Evolutionary conservation across 2,113 vertebrate genomes (phyloP).

Genomic region (Apodemus sylvaticus): DNA sequence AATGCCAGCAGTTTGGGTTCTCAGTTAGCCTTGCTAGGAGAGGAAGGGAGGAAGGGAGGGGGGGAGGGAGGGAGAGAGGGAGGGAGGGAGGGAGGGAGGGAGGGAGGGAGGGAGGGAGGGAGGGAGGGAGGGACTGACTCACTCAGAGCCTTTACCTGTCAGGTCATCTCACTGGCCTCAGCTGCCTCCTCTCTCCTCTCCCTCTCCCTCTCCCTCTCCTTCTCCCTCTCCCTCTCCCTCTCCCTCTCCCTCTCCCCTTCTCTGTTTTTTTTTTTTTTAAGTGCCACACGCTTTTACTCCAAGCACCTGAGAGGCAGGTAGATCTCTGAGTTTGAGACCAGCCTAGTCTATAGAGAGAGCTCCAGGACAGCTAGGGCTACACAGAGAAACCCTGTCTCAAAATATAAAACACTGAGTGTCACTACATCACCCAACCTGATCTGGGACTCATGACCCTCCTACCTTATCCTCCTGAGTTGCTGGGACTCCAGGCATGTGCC

Average conservation of each 20-base stretch:
- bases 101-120: constrained; percentile 55
- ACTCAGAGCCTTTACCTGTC: background rate
- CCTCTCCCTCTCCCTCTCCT: background rate
- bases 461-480: background rate
- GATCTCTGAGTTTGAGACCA: background rate
- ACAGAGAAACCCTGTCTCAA: background rate
- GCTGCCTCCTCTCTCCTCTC: background rate
- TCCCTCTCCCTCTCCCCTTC: background rate
- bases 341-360: background rate
- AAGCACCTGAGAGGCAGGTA: background rate
- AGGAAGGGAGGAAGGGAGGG: constrained; percentile 54
- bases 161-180: constrained; percentile 42
- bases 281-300: background rate
- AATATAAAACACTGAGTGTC: background rate
- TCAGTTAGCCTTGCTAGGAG: constrained; percentile 55
- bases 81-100: constrained; percentile 55
- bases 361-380: background rate
- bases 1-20: constrained; percentile 26
- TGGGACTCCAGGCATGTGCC: background rate
- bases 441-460: background rate
- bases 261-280: background rate
- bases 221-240: too few species aligned
- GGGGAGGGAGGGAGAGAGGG: too few species aligned
- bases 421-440: background rate
- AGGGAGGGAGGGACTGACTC: constrained; percentile 35